Base-by-base conservation (phyloP, 2,888 invertebrate genomes). In the Oscheius sp. region DNA sequence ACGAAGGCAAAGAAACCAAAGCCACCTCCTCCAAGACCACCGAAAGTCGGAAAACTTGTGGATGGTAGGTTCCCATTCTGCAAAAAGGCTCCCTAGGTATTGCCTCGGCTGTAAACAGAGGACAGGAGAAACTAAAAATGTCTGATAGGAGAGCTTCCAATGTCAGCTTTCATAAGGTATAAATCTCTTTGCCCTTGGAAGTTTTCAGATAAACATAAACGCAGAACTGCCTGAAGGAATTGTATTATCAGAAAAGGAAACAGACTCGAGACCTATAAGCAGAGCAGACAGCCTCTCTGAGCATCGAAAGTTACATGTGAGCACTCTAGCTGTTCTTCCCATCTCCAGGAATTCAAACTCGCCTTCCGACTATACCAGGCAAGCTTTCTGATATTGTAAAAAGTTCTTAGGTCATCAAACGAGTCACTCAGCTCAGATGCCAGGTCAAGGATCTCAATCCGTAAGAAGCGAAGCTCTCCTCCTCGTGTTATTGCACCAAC, bases 381-480 rank as follows among this genome's bases (percentile, higher is more conserved):
- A 26, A n/a, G 12, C 33, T 6, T 22, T 44, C 1, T 17, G 1
- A 30, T 28, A 14, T 28, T 26, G 17, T 57, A 45, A 20, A 9
- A 6, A n/a, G 22, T 3, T 26, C 59, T 28, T 17, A 56, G 72
- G 32, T 74, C 74, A 8, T 77, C 77, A 14, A 64, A 68, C 14
- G 74, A 77, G 57, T 76, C 76, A 0, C 49, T 77, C 5, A 72
- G 72, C 17, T 74, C 77, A 3, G 77, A 71, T 64, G 77, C 74
- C 4, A 64, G 74, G 9, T 77, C 77, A 2, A 71, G 74, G 38
- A 77, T 74, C 28, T 77, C 77, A n/a, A 73, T 73, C 36, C 71
- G 73, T 41, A 74, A 73, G 56, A 66, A 74, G 28, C 68, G 64
- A 33, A 64, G 62, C 38, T 73, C 72, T 12, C 77, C 77, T 5